Evolutionary conservation across 2,888 invertebrate genomes (phyloP), one percentile per base, ranked within the genome.

Genomic region (Acanthosoma haemorrhoidale): DNA sequence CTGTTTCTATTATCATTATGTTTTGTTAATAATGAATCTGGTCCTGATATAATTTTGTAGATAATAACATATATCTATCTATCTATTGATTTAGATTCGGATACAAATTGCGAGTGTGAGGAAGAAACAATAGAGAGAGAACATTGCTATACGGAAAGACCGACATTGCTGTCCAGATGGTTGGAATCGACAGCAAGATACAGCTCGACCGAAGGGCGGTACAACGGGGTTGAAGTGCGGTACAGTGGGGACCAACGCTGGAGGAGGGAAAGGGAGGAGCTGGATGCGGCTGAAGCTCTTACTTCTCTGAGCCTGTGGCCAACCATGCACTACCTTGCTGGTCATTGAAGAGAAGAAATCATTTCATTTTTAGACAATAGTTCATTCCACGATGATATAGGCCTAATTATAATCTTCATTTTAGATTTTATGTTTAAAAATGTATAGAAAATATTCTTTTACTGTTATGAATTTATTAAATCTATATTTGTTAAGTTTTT

Each of bases 251-350:
- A 60, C 25, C 60, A 60, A 18, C 36, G 67, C n/a, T 67, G 67
- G 67, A 60, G 71, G 71, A 67, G 75, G 29, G 73, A 73, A 68
- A 84, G 86, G 75, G 89, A 89, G 77, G 90, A 90, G 77, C 82
- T 90, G 21, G 90, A 90, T 77, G 90, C 90, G 0, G 90, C 90
- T 0, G 88, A 89, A 73, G 89, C 90, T 0, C 80, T 90, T 6
- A 89, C 90, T 1, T 84, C 85, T 67, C 79, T 90, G 34, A 74
- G 75, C 36, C 57, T 60, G 6, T 71, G 69, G 69, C 69, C 57
- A 15, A 64, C 67, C 1, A 67, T 32, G 57, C 67, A 67, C 31
- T 67, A 67, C 32, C 67, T 67, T 15, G 67, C 67, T 36, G 51
- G 67, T 31, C 67, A 67, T 57, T 67, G 31, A 39, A 41, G 25